Evolutionary conservation across 2,888 invertebrate species (phyloP), one percentile per base, ranked within the genome.

Genomic region (Pelosia muscerda): DNA sequence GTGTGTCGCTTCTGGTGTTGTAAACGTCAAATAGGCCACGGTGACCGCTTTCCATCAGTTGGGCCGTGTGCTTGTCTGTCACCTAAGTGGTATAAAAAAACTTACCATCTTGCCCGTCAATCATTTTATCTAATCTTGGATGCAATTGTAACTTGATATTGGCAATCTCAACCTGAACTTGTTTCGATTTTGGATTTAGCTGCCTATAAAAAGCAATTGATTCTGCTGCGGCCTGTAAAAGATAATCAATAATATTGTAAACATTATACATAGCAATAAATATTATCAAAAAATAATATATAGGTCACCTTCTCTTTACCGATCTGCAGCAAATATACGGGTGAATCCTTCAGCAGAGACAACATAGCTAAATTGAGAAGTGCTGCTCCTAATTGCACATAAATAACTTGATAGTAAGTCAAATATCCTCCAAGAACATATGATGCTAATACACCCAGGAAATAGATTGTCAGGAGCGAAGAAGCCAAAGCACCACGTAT

Each of bases 131-230:
- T 42, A 91, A 75, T 63, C 84, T 83, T 0, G 90, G 90, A 68
- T 91, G 88, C 5, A 92, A 71, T 49, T 89, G 90, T n/a, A 90
- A 73, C 69, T 83, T 90, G 2, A 92, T 87, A 72, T 90, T 92
- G 1, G 78, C 80, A 63, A 92, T 79, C 63, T 89, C 91, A 0
- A 83, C 69, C 74, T 88, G 86, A 0, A 92, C 88, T 72, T 85
- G 84, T 71, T 89, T 90, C 0, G 91, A 90, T 0, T 83, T 79
- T 0, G 81, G 76, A 6, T 78, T 74, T 1, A 86, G 85, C 25
- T 85, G 84, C 54, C 88, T 81, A 74, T 92, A 92, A 69, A 92
- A 92, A 0, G 92, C 89, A 71, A 92, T 83, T 0, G 92, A 85
- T 54, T 86, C 79, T 0, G 87, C 86, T 9, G 92, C 92, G 75